A percentile compares a stretch with the other conserved stretches of the same genome.
Evolutionary conservation across 2,888 invertebrate genomes (phyloP).

Genomic region (Chloroclysta siterata): DNA sequence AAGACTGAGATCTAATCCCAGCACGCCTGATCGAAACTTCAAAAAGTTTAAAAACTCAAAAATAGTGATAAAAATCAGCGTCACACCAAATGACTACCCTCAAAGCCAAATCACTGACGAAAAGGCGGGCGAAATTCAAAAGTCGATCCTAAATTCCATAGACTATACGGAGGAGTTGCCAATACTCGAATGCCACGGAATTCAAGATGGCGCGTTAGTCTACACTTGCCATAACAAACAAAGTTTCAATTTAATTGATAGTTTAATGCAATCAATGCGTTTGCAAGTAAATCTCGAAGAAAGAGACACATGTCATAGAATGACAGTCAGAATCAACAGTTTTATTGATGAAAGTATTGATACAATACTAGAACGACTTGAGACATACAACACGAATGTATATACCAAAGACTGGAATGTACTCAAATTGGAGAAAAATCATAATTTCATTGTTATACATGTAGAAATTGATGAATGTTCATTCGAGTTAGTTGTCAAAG

Average conservation of each 20-base stretch:
- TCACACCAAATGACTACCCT: conserved; percentile 43
- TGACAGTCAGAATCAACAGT: conserved; percentile 51
- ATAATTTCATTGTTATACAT: conserved; percentile 41
- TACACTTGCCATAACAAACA: conserved; percentile 60
- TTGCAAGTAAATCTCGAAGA: conserved; percentile 13
- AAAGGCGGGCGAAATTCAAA: conserved; percentile 42
- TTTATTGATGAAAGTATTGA: conserved; percentile 44
- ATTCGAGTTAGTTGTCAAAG: conserved; percentile 50
- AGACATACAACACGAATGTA: conserved; percentile 56
- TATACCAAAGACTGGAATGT: conserved; percentile 53
- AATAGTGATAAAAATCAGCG: conserved; percentile 34
- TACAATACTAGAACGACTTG: conserved; percentile 51
- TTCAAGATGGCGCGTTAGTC: conserved; percentile 54
- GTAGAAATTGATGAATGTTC: conserved; percentile 55
- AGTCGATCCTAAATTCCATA: conserved; percentile 47
- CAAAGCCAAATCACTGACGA: conserved; percentile 33
- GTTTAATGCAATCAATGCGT: conserved; percentile 14
- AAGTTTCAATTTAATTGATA: conserved; percentile 36
- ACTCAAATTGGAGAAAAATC: conserved; percentile 31
- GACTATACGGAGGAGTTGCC: conserved; percentile 48
- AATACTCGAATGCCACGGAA: conserved; percentile 60
- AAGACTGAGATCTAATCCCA: not conserved
- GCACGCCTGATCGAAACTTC: not conserved
- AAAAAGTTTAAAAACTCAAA: conserved; percentile 16
- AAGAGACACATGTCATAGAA: conserved; percentile 31